phyloP scores from a whole-genome alignment of 30 jellyfish, hydroid and myxozoan species.

The Nemopilema nomurai region DNA sequence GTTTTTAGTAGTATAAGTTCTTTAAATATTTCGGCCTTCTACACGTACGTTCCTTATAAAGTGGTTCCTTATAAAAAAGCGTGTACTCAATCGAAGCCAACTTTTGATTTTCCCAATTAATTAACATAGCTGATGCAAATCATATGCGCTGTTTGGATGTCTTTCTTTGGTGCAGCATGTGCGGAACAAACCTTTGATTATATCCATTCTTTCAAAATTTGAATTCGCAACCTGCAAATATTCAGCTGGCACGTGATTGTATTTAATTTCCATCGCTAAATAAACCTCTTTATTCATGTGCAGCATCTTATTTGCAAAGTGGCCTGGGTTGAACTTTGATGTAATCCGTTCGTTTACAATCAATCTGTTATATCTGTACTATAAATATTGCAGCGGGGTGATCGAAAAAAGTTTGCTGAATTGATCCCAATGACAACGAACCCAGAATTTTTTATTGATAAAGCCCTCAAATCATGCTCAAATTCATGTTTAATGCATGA shows the following conservation, averaged over 20 bases:
- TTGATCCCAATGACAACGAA: neutral
- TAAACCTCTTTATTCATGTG: neutral
- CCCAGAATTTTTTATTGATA: too few relatives aligned
- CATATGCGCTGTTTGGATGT: too few relatives aligned
- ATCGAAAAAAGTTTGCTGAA: too few relatives aligned
- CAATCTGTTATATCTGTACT: neutral
- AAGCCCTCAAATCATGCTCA: too few relatives aligned
- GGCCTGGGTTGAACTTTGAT: neutral
- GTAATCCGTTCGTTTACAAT: too few relatives aligned
- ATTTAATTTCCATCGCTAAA: neutral
- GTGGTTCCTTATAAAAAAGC: too few relatives aligned
- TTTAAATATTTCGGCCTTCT: too few relatives aligned
- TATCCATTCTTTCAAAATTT: neutral
- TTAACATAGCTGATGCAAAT: neutral
- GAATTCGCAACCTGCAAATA: neutral
- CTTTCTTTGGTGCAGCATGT: neutral
- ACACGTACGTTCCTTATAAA: too few relatives aligned
- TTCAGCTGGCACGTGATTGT: neutral
- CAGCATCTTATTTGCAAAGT: neutral
- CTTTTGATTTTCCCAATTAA: neutral
- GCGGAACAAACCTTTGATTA: neutral
- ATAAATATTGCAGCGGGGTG: neutral
- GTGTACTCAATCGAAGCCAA: too few relatives aligned
- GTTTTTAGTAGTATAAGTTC: too few relatives aligned
- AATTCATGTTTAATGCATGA: too few relatives aligned